A percentile compares a stretch with the other conserved stretches of the same genome.
phyloP scores from a whole-genome alignment of 2,113 vertebrate species.

The Gobiocypris rarus region DNA sequence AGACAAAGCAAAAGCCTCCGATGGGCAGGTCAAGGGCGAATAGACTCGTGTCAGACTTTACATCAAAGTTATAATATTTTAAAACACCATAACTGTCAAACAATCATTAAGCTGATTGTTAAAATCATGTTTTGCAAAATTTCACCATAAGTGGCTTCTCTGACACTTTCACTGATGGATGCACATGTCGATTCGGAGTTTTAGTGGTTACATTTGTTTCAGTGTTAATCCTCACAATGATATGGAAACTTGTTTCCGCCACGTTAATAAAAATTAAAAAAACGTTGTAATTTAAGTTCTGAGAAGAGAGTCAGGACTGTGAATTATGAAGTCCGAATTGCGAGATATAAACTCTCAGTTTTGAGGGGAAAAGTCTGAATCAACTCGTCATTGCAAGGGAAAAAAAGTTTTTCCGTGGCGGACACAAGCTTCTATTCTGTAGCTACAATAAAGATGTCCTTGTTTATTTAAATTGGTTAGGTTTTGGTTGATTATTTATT shows the following conservation, averaged over 20 bases:
- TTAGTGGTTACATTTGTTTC: neutral
- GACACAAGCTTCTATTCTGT: neutral
- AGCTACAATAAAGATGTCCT: neutral
- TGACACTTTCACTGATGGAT: neutral
- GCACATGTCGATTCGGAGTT: neutral
- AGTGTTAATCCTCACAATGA: neutral
- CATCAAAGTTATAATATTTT: neutral
- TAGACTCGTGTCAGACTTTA: neutral
- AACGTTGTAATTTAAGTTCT: no score
- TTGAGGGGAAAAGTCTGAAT: no score
- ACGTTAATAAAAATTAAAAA: neutral
- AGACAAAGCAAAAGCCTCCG: constrained; percentile 60
- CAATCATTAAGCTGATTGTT: neutral
- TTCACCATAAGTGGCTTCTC: neutral
- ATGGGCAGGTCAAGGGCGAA: constrained; percentile 8
- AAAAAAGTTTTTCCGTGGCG: neutral
- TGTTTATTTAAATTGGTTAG: neutral
- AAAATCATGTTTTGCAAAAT: neutral
- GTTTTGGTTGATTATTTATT: neutral
- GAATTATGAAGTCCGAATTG: no score
- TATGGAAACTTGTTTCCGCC: neutral
- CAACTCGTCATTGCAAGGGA: neutral
- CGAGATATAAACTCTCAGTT: no score
- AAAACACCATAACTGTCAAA: neutral
- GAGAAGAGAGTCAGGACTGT: no score